Base-by-base conservation (phyloP, 2,888 invertebrate species). In the Oxyteleia sp. region DNA sequence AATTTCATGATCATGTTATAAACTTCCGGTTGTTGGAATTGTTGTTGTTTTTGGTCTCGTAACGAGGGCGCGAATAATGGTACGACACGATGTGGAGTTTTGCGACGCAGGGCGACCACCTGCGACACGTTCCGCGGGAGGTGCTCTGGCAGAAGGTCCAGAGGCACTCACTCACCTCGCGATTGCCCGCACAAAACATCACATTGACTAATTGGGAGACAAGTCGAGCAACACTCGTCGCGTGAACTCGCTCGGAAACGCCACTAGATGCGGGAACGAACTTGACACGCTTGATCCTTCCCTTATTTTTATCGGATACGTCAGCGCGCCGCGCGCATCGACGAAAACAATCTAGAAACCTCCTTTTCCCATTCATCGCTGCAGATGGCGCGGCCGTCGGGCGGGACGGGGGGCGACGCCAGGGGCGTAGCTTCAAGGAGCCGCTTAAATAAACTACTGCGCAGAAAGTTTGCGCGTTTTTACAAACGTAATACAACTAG, bases 171-270 rank as follows among this genome's bases (percentile, higher is more conserved):
- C 91, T 89, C 87, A 93, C 93, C 93, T 93, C 90, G 92, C 89
- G 90, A 90, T 91, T 90, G 87, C 92, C 88, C 87, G 90, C 87
- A 89, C 90, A 92, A 93, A 93, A 91, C 93, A 93, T 93, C 91
- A 92, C 93, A 93, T 92, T 89, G 87, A 91, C 89, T 90, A 92
- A 89, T 88, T 85, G 89, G 86, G 87, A 38, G 86, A 38, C 91
- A 90, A 90, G 87, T 89, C 90, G 89, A 88, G 87, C 87, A 90
- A 89, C 89, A 89, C 89, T 90, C 88, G 89, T 90, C 86, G 88
- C 83, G 87, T 86, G 85, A 85, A 86, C 74, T 74, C 59, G 80
- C 82, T 83, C 84, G 84, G 84, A 84, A 35, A 29, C 55, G 84
- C 84, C 85, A 87, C 86, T 84, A 86, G 87, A 86, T 88, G 84